A percentile compares a stretch with the other conserved stretches of the same genome.
Evolutionary conservation across 2,888 invertebrate species (phyloP).

Genomic region (Druceiella hillmani): DNA sequence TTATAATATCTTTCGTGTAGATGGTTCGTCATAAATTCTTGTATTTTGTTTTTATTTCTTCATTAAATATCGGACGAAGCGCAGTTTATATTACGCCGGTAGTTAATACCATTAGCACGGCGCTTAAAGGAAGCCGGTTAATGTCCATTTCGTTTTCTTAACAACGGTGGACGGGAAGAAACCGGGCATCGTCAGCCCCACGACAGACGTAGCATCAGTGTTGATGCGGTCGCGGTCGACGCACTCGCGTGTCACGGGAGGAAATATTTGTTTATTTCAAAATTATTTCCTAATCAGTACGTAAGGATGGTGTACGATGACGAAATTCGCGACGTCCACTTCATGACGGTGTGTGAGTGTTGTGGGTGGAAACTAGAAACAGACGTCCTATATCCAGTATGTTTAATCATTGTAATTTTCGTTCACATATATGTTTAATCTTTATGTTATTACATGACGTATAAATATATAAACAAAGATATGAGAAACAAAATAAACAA

Average conservation of each 20-base stretch:
- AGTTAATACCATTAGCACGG: constrained; percentile 14
- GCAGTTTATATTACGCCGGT: constrained; percentile 33
- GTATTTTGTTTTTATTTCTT: background rate
- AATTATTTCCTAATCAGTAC: no score
- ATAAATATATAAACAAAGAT: background rate
- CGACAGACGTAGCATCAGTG: constrained; percentile 27
- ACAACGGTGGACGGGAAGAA: constrained; percentile 15
- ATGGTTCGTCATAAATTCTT: no score
- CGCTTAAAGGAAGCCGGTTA: constrained; percentile 23
- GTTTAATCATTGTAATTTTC: constrained; percentile 31
- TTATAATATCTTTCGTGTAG: no score
- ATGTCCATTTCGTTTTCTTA: background rate
- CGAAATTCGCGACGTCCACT: constrained; percentile 45
- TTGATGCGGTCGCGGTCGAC: constrained; percentile 37
- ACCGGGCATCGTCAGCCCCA: constrained; percentile 30
- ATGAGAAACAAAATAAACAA: background rate
- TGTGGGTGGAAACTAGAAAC: constrained; percentile 52
- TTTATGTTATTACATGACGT: constrained; percentile 2
- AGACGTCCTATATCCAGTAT: constrained; percentile 45
- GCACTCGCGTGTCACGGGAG: constrained; percentile 33
- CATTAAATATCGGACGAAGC: constrained; percentile 13
- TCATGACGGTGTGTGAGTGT: constrained; percentile 50
- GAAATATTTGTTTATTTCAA: no score
- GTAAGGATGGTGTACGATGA: constrained; percentile 46
- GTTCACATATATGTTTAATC: background rate